Percentiles rank a stretch among this genome's conserved stretches.
Evolutionary conservation across 2,797 vertebrate species (phyloP).

Genomic region (Chloroceryle inda): DNA sequence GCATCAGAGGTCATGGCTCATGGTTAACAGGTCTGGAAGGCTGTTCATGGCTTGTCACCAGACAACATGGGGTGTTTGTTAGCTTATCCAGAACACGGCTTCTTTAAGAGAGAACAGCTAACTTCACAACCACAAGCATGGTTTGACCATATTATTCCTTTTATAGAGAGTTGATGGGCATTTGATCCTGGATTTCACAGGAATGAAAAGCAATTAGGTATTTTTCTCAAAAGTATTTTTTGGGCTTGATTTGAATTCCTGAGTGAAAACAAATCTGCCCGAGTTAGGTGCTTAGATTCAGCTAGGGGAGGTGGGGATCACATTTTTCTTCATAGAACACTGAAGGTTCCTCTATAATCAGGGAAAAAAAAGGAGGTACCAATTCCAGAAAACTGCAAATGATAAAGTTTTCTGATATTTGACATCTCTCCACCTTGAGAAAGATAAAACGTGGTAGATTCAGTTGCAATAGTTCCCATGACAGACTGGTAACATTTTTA

Average conservation of each 20-base stretch:
- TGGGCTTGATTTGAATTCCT: background rate
- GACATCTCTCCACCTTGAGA: background rate
- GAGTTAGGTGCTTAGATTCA: background rate
- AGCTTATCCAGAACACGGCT: background rate
- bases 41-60: background rate
- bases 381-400: background rate
- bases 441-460: background rate
- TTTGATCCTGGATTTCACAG: background rate
- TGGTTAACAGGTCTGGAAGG: background rate
- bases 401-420: background rate
- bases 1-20: background rate
- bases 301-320: background rate
- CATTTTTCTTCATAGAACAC: background rate
- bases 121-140: background rate
- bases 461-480: accelerated
- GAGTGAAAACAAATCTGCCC: background rate
- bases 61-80: background rate
- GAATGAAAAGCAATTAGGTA: too few relatives aligned
- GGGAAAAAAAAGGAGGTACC: background rate
- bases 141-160: background rate
- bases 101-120: background rate
- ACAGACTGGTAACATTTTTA: background rate
- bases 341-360: background rate
- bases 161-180: background rate
- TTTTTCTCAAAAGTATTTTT: background rate